Conservation (phyloP, 1,140 invertebrate species). For the Lordiphosa stackelbergi region DNA sequence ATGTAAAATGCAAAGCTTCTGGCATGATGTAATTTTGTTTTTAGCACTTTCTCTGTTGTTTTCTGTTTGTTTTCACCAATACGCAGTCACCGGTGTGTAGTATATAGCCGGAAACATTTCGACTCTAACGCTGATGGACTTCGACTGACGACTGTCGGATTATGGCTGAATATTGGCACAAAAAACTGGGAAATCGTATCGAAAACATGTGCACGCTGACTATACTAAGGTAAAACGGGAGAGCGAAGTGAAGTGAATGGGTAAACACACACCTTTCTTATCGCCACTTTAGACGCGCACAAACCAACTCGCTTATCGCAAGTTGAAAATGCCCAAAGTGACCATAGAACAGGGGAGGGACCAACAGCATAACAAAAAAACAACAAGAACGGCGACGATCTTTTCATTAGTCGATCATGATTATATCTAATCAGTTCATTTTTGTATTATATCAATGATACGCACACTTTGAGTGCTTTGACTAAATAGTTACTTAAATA, state of each 20-base stretch:
- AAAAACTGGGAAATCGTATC: constrained; percentile 27
- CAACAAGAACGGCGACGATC: constrained; percentile 1
- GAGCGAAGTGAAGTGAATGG: constrained; percentile 5
- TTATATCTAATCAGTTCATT: too few species aligned
- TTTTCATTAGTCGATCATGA: too few species aligned
- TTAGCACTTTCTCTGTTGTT: constrained; percentile 12
- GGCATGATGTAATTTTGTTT: constrained; percentile 40
- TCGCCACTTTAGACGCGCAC: constrained; percentile 18
- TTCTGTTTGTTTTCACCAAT: constrained; percentile 24
- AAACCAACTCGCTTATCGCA: constrained; percentile 27
- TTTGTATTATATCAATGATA: too few species aligned
- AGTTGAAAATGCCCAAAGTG: constrained; percentile 33
- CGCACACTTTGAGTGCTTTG: too few species aligned
- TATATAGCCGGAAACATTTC: constrained; percentile 40
- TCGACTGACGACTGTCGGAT: constrained; percentile 47
- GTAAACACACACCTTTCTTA: constrained; percentile 41
- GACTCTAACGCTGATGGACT: constrained; percentile 40
- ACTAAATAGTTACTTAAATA: too few species aligned
- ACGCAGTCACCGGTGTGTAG: constrained; percentile 2
- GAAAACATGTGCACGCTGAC: constrained; percentile 24
- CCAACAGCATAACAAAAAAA: constrained; percentile 20
- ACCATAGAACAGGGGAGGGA: constrained; percentile 14
- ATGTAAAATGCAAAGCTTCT: constrained; percentile 53
- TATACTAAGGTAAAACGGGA: not conserved
- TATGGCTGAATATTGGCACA: constrained; percentile 37